Evolutionary conservation across 2,888 invertebrate genomes (phyloP).

Genomic region (Esperia sulphurella): DNA sequence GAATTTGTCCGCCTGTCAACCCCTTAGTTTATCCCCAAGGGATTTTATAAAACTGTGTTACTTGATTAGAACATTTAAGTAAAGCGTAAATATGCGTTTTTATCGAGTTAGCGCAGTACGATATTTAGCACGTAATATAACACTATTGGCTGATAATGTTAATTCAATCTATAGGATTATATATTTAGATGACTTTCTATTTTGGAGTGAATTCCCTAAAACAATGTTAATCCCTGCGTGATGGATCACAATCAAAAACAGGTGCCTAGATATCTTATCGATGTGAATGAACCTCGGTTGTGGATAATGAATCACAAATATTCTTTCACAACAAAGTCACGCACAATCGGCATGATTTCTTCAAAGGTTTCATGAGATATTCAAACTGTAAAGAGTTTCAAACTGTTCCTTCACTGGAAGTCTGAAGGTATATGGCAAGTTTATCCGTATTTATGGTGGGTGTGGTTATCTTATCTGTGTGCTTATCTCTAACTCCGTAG

Average conservation of each 20-base stretch:
- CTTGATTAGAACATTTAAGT: too few species aligned
- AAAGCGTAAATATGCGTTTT: too few species aligned
- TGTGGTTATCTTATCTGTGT: constrained; percentile 41
- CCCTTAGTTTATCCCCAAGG: too few species aligned
- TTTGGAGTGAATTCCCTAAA: not conserved
- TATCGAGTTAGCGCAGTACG: too few species aligned
- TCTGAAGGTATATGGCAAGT: constrained; percentile 15
- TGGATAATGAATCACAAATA: constrained; percentile 13
- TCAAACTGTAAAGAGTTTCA: not conserved
- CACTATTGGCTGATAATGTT: too few species aligned
- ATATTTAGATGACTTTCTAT: constrained; percentile 4
- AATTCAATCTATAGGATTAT: too few species aligned
- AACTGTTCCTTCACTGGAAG: too few species aligned
- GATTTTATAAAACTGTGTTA: too few species aligned
- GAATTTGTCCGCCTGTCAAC: too few species aligned
- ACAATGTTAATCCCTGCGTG: not conserved
- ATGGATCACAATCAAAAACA: not conserved
- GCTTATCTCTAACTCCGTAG: constrained; percentile 41
- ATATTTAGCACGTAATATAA: too few species aligned
- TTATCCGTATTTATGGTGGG: constrained; percentile 48
- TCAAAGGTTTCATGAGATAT: not conserved
- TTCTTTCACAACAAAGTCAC: constrained; percentile 33
- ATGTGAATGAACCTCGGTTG: constrained; percentile 31
- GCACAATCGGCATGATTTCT: constrained; percentile 11
- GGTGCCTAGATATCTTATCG: constrained; percentile 26